Conservation (phyloP, 2,888 invertebrate species). For the Drosophila aldrichi region DNA sequence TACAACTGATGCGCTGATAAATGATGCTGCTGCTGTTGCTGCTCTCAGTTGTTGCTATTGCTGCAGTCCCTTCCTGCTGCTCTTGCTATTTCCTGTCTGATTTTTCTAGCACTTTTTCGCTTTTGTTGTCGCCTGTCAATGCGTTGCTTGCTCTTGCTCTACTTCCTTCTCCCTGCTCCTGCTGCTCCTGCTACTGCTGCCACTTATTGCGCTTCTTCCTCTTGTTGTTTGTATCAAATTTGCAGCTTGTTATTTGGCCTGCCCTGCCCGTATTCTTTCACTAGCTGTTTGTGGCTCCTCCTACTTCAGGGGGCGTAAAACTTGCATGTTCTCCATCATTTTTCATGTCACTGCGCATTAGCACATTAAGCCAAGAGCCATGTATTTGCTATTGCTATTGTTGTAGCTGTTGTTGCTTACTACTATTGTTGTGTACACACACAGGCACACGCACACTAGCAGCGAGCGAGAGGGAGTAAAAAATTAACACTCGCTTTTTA, state of each 20-base stretch:
- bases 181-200: too few relatives aligned
- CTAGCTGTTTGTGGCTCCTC: slow-evolving; percentile 14
- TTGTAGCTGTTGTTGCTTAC: slow-evolving; percentile 26
- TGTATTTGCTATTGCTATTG: slow-evolving; percentile 34
- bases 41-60: slow-evolving; percentile 39
- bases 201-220: neutral
- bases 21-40: slow-evolving; percentile 58
- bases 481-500: slow-evolving; percentile 81
- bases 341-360: slow-evolving; percentile 78
- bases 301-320: slow-evolving; percentile 43
- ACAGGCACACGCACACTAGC: neutral
- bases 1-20: slow-evolving; percentile 73
- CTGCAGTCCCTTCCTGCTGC: slow-evolving; percentile 37
- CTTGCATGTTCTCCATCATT: slow-evolving; percentile 78
- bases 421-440: slow-evolving; percentile 47
- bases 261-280: neutral
- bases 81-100: slow-evolving; percentile 16
- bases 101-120: slow-evolving; percentile 10
- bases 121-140: slow-evolving; percentile 69
- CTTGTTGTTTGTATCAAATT: slow-evolving; percentile 53
- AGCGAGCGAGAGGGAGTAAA: slow-evolving; percentile 38
- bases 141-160: slow-evolving; percentile 33
- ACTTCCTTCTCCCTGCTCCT: neutral
- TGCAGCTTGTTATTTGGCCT: slow-evolving; percentile 64
- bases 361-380: slow-evolving; percentile 73